Evolutionary conservation across 2,888 invertebrate species (phyloP), one percentile per base, ranked within the genome.

Genomic region (Scaptodrosophila latifasciaeformis): DNA sequence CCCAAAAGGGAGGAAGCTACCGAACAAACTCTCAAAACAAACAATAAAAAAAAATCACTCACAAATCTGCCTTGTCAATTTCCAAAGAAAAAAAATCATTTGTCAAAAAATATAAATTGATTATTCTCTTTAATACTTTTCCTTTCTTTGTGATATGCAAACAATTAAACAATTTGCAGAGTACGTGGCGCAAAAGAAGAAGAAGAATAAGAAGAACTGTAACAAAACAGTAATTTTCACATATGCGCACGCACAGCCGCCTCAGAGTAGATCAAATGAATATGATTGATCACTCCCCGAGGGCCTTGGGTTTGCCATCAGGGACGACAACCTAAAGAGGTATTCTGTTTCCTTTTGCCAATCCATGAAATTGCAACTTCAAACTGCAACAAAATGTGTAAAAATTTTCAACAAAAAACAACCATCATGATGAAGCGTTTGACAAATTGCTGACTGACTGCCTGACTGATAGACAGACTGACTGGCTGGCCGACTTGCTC

Each of bases 241-340:
- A 56, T 48, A 59, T 64, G 49, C 43, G 31, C 24, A 37, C 29
- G 40, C 30, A 35, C 37, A 34, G 18, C 62, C 34, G 44, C 48
- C 51, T n/a, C n/a, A n/a, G n/a, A n/a, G n/a, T n/a, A n/a, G n/a
- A n/a, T n/a, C n/a, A 48, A 51, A 62, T 17, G 52, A 13, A 46
- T 45, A 76, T 78, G 78, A 78, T 78, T 78, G 81, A 78, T 78
- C 79, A 81, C 79, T 79, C 81, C 79, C 77, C 68, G 62, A 66
- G 63, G 76, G 51, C 19, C 18, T 15, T 19, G 63, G 76, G 51
- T 15, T n/a, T 15, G n/a, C 31, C 31, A 5, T 5, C 31, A 12
- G 34, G 12, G 24, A 24, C 24, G n/a, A n/a, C n/a, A n/a, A n/a
- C n/a, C n/a, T n/a, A n/a, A n/a, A n/a, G n/a, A n/a, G n/a, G n/a